phyloP scores from a whole-genome alignment of 2,797 vertebrate genomes.

The Phalloptychus januarius region DNA sequence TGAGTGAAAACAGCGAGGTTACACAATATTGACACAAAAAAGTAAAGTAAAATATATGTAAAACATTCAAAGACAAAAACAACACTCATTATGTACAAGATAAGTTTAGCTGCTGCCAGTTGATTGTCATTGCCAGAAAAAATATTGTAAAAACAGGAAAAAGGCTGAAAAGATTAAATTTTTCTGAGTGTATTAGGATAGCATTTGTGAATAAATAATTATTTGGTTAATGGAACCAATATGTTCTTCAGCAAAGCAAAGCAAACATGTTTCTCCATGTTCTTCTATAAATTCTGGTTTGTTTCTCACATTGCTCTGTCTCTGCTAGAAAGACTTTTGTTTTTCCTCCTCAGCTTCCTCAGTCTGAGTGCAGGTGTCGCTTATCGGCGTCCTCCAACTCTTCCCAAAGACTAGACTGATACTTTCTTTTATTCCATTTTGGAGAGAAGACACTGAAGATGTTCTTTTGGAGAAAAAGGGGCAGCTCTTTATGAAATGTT shows the following conservation, averaged over 20 bases:
- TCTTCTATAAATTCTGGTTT: background rate
- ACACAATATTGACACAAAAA: background rate
- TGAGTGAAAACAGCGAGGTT: background rate
- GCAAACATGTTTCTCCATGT: background rate
- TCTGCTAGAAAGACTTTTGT: too few species aligned
- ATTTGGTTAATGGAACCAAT: background rate
- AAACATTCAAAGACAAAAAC: background rate
- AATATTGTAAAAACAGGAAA: background rate
- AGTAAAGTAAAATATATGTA: background rate
- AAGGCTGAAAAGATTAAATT: background rate
- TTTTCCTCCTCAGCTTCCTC: background rate
- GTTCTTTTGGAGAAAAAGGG: background rate
- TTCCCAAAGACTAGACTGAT: background rate
- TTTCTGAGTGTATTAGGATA: too few species aligned
- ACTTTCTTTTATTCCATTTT: background rate
- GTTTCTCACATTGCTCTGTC: background rate
- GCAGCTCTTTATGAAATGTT: constrained; percentile 14
- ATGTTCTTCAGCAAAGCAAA: background rate
- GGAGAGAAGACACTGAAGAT: background rate
- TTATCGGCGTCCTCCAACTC: background rate
- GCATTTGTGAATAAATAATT: background rate
- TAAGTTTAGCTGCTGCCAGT: background rate
- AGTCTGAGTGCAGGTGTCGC: background rate
- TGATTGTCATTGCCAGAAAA: background rate
- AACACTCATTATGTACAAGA: background rate